These are phyloP conservation scores for Drosophila gaucha DNA, from an alignment of 2,888 invertebrate genomes.

Conservation along the genomic window DNA sequence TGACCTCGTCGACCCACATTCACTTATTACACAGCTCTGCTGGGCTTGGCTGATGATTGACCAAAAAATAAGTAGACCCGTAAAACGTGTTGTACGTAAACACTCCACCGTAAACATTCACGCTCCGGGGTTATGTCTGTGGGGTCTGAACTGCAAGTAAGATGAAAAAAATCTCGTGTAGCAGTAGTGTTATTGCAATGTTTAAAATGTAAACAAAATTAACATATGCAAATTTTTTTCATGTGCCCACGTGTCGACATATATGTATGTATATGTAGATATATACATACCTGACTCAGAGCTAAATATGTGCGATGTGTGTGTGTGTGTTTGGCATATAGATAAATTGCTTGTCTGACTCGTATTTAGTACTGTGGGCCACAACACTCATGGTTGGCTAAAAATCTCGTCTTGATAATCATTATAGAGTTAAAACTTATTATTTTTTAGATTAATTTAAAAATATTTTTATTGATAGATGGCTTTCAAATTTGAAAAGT, in stretches of 20 bases:
- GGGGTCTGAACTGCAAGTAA: slow-evolving; percentile 59
- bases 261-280: background rate
- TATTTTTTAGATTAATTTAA: too few relatives aligned
- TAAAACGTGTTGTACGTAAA: slow-evolving; percentile 67
- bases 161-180: slow-evolving; percentile 42
- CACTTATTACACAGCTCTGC: slow-evolving; percentile 46
- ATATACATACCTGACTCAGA: slow-evolving; percentile 27
- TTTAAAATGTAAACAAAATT: slow-evolving; percentile 77
- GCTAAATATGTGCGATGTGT: slow-evolving; percentile 8
- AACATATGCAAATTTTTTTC: slow-evolving; percentile 74
- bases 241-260: slow-evolving; percentile 37
- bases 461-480: too few relatives aligned
- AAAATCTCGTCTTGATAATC: too few relatives aligned
- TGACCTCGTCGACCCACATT: slow-evolving; percentile 55
- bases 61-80: slow-evolving; percentile 29
- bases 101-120: slow-evolving; percentile 19
- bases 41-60: slow-evolving; percentile 22
- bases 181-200: slow-evolving; percentile 74
- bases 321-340: slow-evolving; percentile 33
- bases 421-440: too few relatives aligned
- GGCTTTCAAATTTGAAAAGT: background rate
- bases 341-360: slow-evolving; percentile 56
- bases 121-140: slow-evolving; percentile 20
- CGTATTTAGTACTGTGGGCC: background rate
- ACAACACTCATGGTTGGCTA: too few relatives aligned